phyloP scores from a whole-genome alignment of 2,888 invertebrate species.

The Chloroclysta siterata region DNA sequence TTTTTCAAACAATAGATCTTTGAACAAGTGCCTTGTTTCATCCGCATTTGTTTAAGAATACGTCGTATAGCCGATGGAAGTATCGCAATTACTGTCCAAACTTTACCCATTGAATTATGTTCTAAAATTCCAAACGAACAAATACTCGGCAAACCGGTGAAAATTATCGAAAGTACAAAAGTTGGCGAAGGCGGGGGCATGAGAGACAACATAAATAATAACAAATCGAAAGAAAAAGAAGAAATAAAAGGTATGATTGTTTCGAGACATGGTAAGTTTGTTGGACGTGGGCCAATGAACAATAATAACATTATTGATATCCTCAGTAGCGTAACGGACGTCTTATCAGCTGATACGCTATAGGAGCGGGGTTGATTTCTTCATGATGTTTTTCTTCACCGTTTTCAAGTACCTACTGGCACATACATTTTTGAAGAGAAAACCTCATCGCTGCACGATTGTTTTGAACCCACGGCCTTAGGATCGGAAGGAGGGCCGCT shows the following conservation, averaged over 20 bases:
- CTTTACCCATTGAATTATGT: slow-evolving; percentile 55
- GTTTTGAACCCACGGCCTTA: no score
- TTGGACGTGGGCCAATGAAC: slow-evolving; percentile 60
- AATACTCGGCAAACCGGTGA: slow-evolving; percentile 53
- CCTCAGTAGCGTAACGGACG: no score
- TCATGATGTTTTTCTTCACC: no score
- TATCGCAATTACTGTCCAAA: slow-evolving; percentile 60
- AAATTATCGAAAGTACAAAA: slow-evolving; percentile 52
- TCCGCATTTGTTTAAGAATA: slow-evolving; percentile 22
- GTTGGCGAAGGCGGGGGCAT: slow-evolving; percentile 43
- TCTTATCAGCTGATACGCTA: no score
- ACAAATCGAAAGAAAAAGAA: slow-evolving; percentile 31
- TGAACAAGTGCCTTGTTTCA: slow-evolving; percentile 24
- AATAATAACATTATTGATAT: not conserved
- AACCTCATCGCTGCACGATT: no score
- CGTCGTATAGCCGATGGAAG: slow-evolving; percentile 36
- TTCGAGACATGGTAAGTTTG: slow-evolving; percentile 34
- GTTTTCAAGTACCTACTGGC: no score
- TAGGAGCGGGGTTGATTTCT: no score
- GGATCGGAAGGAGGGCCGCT: no score
- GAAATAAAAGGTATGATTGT: slow-evolving; percentile 24
- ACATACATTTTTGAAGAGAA: no score
- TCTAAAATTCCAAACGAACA: slow-evolving; percentile 49
- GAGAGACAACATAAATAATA: slow-evolving; percentile 39
- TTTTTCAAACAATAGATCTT: not conserved